Percentiles rank a stretch among this genome's conserved stretches.
phyloP scores from a whole-genome alignment of 1,140 invertebrate species.

The Halesus radiatus region DNA sequence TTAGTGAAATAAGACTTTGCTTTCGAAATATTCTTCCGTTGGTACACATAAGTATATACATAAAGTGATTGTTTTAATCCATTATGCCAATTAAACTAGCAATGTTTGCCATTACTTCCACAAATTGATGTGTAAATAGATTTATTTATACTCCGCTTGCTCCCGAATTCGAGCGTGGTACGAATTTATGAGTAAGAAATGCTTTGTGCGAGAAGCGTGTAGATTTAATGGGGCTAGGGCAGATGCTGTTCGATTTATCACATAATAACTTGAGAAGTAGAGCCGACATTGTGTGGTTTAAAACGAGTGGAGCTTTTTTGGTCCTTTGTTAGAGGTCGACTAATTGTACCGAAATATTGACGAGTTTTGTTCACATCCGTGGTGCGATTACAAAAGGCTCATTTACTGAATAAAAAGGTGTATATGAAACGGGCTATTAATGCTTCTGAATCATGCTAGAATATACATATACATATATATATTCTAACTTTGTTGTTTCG shows the following conservation, averaged over 20 bases:
- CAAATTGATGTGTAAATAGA: background rate
- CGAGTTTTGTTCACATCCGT: background rate
- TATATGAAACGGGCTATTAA: too few relatives aligned
- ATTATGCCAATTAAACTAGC: too few relatives aligned
- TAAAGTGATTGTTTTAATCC: too few relatives aligned
- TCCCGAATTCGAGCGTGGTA: background rate
- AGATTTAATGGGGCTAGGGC: conserved; percentile 16
- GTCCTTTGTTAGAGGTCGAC: conserved; percentile 15
- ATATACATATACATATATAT: too few relatives aligned
- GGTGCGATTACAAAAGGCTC: background rate
- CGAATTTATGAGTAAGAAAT: conserved; percentile 9
- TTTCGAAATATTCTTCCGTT: too few relatives aligned
- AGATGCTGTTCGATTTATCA: conserved; percentile 29
- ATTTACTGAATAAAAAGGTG: background rate
- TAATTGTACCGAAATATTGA: conserved; percentile 20
- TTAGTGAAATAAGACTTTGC: too few relatives aligned
- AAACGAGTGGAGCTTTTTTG: background rate
- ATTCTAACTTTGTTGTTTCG: too few relatives aligned
- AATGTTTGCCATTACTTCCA: too few relatives aligned
- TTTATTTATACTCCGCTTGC: background rate
- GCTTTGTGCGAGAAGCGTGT: background rate
- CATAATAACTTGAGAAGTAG: conserved; percentile 23
- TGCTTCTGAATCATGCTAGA: too few relatives aligned
- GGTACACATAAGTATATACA: too few relatives aligned
- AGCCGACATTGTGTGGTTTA: conserved; percentile 9